phyloP scores from a whole-genome alignment of 2,113 vertebrate genomes.

The Heliornis fulica region DNA sequence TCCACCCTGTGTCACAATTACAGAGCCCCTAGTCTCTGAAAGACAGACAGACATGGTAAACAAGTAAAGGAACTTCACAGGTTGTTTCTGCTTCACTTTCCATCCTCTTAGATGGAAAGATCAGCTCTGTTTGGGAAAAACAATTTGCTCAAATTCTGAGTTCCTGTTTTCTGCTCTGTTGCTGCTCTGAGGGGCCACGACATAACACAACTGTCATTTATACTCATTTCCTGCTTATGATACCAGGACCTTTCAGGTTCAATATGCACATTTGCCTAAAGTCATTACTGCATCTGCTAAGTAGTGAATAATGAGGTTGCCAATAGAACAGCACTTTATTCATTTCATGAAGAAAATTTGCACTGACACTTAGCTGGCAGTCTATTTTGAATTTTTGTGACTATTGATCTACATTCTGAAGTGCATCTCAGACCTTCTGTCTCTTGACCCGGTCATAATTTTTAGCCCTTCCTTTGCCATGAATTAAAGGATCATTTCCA shows the following conservation, averaged over 20 bases:
- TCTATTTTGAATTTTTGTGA: conserved; percentile 37
- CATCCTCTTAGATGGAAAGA: background rate
- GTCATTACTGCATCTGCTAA: conserved; percentile 43
- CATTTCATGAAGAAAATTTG: conserved; percentile 29
- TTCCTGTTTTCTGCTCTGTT: conserved; percentile 44
- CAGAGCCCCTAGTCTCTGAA: background rate
- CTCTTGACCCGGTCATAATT: conserved; percentile 36
- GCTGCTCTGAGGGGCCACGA: background rate
- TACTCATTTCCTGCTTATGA: background rate
- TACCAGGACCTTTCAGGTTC: conserved; percentile 34
- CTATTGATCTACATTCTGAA: conserved; percentile 57
- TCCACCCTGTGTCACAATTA: background rate
- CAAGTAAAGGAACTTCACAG: background rate
- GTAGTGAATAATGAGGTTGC: conserved; percentile 55
- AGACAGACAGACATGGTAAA: background rate
- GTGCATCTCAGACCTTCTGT: conserved; percentile 31
- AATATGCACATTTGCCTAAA: conserved; percentile 47
- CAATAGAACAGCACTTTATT: conserved; percentile 36
- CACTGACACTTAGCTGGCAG: conserved; percentile 12
- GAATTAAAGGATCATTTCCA: conserved; percentile 54
- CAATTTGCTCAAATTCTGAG: background rate
- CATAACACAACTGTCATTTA: background rate
- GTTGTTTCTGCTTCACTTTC: background rate
- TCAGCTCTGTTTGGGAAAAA: background rate
- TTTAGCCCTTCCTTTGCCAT: conserved; percentile 26